phyloP scores from a whole-genome alignment of 2,113 vertebrate genomes.

The Macquaria australasica region DNA sequence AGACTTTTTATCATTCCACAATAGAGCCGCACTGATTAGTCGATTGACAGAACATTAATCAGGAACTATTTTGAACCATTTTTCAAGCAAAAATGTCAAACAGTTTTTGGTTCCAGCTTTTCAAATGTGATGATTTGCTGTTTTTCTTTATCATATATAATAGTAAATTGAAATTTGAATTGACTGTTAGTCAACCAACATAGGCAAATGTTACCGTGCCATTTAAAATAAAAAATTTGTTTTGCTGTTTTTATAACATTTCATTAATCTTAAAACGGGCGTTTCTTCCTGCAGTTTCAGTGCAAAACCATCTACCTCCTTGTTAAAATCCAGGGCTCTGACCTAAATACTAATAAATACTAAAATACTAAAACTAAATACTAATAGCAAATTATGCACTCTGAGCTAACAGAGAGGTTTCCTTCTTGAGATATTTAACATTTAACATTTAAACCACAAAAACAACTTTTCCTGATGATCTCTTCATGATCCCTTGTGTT shows the following conservation, averaged over 20 bases:
- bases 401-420: too few relatives aligned
- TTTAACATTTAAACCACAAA: background rate
- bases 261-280: background rate
- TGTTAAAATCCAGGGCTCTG: background rate
- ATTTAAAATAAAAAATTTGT: too few relatives aligned
- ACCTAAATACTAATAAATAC: background rate
- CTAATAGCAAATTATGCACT: background rate
- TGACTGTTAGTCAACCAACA: background rate
- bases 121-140: background rate
- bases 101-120: background rate
- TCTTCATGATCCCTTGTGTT: background rate
- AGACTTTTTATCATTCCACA: conserved; percentile 1
- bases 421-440: background rate
- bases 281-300: background rate
- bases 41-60: background rate
- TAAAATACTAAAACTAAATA: too few relatives aligned
- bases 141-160: too few relatives aligned
- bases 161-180: background rate
- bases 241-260: too few relatives aligned
- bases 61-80: background rate
- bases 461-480: background rate
- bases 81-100: background rate
- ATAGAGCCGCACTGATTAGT: background rate
- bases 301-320: too few relatives aligned
- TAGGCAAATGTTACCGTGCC: too few relatives aligned